Evolutionary conservation across 1,140 invertebrate species (phyloP), one percentile per base, ranked within the genome.

Genomic region (Ceratina japonica): DNA sequence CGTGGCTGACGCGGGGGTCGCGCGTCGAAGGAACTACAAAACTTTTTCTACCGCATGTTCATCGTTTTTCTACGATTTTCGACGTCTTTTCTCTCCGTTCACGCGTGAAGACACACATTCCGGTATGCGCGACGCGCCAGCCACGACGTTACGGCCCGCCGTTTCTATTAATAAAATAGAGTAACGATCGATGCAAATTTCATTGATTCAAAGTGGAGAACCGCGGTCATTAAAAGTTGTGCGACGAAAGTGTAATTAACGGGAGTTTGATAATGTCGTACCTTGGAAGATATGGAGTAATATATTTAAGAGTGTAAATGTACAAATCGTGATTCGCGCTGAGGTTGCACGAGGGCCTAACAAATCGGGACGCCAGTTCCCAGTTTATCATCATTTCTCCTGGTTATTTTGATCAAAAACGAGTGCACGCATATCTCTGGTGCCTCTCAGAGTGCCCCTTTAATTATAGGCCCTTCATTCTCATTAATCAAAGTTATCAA

Each of bases 301-400:
- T 49, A 58, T 56, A 44, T 61, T 54, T 24, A 66, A 84, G 74
- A 65, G 10, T 51, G 58, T 44, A 44, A 44, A 63, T 72, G 81
- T 85, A 85, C 83, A 72, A 58, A 71, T 83, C 72, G 81, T 78
- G 69, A 70, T 85, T 84, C 82, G 83, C 75, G 75, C 79, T 44
- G 75, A 79, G 83, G 79, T 81, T 79, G 83, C 71, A 82, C 79
- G 83, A 85, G 75, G 83, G 84, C 84, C 84, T 85, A 84, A 84
- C 27, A 75, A 64, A 59, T 52, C 64, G 71, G 81, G 72, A 80
- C 31, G 56, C 73, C 73, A 61, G 31, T 62, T 61, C 37, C 68
- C 61, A 44, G 10, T 31, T 31, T 20, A 37, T 75, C 27, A 44
- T 59, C 52, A 49, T 37, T 70, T 73, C 8, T 51, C n/a, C 68